These are phyloP conservation scores for Cichladusa arquata DNA, from an alignment of 2,113 vertebrate species.

Conservation along the genomic window DNA sequence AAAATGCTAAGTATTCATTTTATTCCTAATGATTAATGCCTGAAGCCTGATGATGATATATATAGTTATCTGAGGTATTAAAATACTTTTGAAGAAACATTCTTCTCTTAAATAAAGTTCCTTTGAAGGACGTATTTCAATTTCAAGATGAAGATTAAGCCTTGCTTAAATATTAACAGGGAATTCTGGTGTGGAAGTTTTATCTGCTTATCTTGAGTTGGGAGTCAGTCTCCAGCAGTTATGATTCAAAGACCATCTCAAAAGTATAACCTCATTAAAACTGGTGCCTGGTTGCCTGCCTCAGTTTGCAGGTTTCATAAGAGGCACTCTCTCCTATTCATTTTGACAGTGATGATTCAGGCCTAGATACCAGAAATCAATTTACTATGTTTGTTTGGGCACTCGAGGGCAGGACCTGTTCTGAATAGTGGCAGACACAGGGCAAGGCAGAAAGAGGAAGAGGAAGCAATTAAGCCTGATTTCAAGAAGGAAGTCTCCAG, in stretches of 20 bases:
- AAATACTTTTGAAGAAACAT: neutral
- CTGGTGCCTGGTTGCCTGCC: fast-evolving
- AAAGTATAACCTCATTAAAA: conserved; percentile 8
- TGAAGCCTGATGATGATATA: neutral
- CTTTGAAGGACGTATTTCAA: neutral
- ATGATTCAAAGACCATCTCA: neutral
- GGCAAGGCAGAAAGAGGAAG: neutral
- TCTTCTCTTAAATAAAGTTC: neutral
- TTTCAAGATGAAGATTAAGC: neutral
- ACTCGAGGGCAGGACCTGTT: neutral
- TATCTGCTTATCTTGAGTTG: neutral
- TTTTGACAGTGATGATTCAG: fast-evolving
- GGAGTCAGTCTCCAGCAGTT: neutral
- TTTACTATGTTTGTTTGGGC: neutral
- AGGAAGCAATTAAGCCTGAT: neutral
- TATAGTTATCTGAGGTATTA: neutral
- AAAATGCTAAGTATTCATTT: neutral
- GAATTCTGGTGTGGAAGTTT: neutral
- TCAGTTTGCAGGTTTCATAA: neutral
- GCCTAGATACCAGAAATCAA: neutral
- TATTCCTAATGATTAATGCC: neutral
- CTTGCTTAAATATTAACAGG: conserved; percentile 10
- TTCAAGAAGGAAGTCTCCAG: conserved; percentile 7
- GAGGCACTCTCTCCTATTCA: neutral
- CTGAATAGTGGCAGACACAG: fast-evolving